Evolutionary conservation across 2,888 invertebrate species (phyloP), one percentile per base, ranked within the genome.

Genomic region (Ceraclea dissimilis): DNA sequence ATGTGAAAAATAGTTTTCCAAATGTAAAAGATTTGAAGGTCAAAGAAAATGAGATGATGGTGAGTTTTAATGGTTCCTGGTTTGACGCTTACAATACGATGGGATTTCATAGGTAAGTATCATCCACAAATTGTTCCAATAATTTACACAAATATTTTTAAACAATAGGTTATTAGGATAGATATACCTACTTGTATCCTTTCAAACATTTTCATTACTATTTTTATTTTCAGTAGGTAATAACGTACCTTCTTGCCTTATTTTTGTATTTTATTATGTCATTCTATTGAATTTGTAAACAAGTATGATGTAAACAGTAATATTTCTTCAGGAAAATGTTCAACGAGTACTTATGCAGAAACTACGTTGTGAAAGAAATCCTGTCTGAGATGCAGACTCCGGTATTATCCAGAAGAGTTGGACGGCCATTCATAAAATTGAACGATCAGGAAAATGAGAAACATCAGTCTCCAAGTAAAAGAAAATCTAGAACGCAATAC

Each of bases 281-380:
- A n/a, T n/a, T n/a, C n/a, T n/a, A n/a, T n/a, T n/a, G n/a, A n/a
- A n/a, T n/a, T n/a, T n/a, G n/a, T n/a, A n/a, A n/a, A n/a, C n/a
- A n/a, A n/a, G n/a, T n/a, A n/a, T n/a, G n/a, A n/a, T n/a, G n/a
- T n/a, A n/a, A n/a, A n/a, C n/a, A n/a, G n/a, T n/a, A n/a, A n/a
- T n/a, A n/a, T 43, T 52, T 22, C 60, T 68, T 2, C 65, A 87
- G 88, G 65, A 79, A 80, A 69, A 85, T 83, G 79, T 87, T 89
- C 83, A 88, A 88, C 66, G 86, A 89, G 67, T 89, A 86, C 67
- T 73, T 86, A 49, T 88, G 88, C 63, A 81, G 86, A 33, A 86
- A 82, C 66, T 89, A 83, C 67, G 69, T 89, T 39, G 87, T 87
- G 0, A 84, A 86, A 64, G 83, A 86, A 71, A 87, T 89, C 61